Percentiles rank a stretch among this genome's conserved stretches.
phyloP scores from a whole-genome alignment of 2,797 vertebrate genomes.

The Prionace glauca region DNA sequence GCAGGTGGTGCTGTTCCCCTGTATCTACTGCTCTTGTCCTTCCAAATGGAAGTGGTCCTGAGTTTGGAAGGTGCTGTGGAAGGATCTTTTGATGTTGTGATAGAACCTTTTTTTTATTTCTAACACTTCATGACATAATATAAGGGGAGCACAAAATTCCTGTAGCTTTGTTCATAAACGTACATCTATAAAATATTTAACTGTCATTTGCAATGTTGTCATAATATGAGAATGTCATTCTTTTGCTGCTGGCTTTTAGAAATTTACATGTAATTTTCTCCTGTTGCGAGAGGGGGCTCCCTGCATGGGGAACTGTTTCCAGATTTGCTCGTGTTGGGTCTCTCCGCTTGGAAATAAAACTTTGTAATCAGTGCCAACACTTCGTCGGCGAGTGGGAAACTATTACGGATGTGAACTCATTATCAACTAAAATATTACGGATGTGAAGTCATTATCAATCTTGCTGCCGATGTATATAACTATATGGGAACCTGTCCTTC shows the following conservation, averaged over 20 bases:
- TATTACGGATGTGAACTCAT: background rate
- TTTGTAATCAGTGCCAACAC: background rate
- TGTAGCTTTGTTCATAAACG: background rate
- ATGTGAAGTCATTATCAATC: background rate
- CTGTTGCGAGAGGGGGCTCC: slow-evolving; percentile 14
- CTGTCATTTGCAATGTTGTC: background rate
- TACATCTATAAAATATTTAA: background rate
- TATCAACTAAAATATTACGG: background rate
- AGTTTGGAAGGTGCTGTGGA: no score
- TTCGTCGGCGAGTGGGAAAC: background rate
- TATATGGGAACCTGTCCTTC: background rate
- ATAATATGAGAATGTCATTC: background rate
- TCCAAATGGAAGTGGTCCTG: no score
- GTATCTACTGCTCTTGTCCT: no score
- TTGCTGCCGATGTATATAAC: background rate
- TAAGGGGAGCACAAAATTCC: background rate
- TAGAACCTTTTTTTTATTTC: background rate
- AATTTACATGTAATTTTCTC: slow-evolving; percentile 13
- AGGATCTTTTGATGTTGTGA: background rate
- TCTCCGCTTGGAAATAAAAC: background rate
- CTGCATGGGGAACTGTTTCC: background rate
- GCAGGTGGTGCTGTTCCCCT: no score
- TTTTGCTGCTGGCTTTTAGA: background rate
- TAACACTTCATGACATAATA: background rate
- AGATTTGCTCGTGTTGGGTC: background rate